Conservation (phyloP, 2,888 invertebrate species). For the Cantharis flavilabris region DNA sequence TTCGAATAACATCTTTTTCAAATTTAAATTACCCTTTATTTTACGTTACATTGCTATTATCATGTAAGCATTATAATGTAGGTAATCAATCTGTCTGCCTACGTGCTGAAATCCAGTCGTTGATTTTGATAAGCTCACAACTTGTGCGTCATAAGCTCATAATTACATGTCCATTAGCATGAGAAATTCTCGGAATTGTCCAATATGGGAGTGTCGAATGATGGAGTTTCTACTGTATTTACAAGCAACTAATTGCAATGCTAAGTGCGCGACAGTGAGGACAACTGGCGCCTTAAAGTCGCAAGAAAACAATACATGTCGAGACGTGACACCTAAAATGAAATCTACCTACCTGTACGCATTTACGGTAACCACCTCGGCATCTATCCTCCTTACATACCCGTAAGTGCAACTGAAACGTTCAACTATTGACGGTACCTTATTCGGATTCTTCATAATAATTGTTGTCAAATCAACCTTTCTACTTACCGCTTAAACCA, state of each 20-base stretch:
- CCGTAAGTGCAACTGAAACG: conserved; percentile 35
- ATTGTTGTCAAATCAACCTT: conserved; percentile 5
- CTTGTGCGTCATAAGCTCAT: too few relatives aligned
- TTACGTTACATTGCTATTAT: too few relatives aligned
- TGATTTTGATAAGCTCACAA: too few relatives aligned
- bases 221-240: too few relatives aligned
- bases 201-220: too few relatives aligned
- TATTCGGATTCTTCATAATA: conserved; percentile 26
- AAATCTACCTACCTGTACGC: conserved; percentile 43
- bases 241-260: conserved; percentile 51
- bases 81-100: too few relatives aligned
- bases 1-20: too few relatives aligned
- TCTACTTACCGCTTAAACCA: not conserved
- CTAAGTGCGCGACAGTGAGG: conserved; percentile 51
- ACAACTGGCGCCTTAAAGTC: conserved; percentile 51
- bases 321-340: conserved; percentile 50
- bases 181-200: too few relatives aligned
- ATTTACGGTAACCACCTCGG: conserved; percentile 38
- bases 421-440: conserved; percentile 26
- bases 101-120: too few relatives aligned
- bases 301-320: conserved; percentile 50
- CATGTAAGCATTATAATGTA: too few relatives aligned
- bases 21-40: too few relatives aligned
- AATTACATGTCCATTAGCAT: too few relatives aligned
- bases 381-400: conserved; percentile 36